A percentile compares a stretch with the other conserved stretches of the same genome.
phyloP scores from a whole-genome alignment of 1,140 invertebrate species.

The Nephila pilipes region DNA sequence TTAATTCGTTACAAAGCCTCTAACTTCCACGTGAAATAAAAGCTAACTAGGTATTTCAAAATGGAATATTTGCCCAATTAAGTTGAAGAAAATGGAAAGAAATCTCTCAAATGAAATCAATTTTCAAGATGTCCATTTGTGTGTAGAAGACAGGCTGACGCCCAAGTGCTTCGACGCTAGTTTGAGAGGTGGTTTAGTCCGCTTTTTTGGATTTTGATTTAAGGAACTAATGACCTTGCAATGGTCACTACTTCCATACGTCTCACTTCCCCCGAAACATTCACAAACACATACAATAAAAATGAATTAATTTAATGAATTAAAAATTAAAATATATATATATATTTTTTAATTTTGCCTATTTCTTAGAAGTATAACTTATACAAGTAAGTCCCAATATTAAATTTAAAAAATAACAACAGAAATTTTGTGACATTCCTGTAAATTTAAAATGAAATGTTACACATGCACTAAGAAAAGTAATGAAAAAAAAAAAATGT shows the following conservation, averaged over 20 bases:
- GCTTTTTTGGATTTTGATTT: constrained; percentile 74
- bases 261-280: constrained; percentile 32
- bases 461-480: too few relatives aligned
- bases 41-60: neutral
- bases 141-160: constrained; percentile 68
- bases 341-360: too few relatives aligned
- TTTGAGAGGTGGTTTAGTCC: constrained; percentile 48
- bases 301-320: too few relatives aligned
- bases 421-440: too few relatives aligned
- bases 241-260: constrained; percentile 68
- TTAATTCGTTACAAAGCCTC: too few relatives aligned
- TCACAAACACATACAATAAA: constrained; percentile 39
- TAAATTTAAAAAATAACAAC: too few relatives aligned
- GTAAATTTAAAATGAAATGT: too few relatives aligned
- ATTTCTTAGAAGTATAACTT: too few relatives aligned
- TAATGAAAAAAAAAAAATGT: too few relatives aligned
- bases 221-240: constrained; percentile 74
- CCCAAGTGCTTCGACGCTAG: constrained; percentile 49
- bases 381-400: too few relatives aligned
- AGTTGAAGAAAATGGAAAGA: constrained; percentile 38
- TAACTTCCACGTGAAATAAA: neutral
- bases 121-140: constrained; percentile 65
- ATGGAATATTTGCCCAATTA: constrained; percentile 47
- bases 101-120: constrained; percentile 64
- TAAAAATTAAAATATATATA: too few relatives aligned